Base-by-base conservation (phyloP, 1,140 invertebrate species). In the Ctenoplectra terminalis region DNA sequence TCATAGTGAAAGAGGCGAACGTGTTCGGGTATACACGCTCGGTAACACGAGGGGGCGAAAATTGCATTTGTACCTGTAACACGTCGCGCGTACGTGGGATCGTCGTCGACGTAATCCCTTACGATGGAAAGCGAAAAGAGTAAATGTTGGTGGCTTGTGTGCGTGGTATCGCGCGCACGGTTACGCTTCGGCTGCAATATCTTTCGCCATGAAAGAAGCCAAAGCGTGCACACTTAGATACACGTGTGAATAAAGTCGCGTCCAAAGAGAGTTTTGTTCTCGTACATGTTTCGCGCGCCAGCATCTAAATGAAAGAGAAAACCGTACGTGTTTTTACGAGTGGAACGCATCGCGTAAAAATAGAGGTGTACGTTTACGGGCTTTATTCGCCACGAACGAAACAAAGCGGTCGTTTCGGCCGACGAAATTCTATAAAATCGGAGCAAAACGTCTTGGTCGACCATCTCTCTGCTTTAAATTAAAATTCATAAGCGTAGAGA, bases 341-440 rank as follows among this genome's bases (percentile, higher is more conserved):
- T 29, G 52, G 40, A 46, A 61, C 40, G 29, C 48, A 23, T 2
- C 60, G 61, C 73, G 48, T 46, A 67, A 40, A 46, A 77, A 77
- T 67, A 67, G 61, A 67, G 46, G 13, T 20, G n/a, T 4, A 34
- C 74, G 46, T 43, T 63, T 37, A 63, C 43, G 15, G 29, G 9
- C 17, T 29, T 26, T 31, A 9, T 34, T 74, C 43, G 7, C 29
- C 43, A 23, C n/a, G 23, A 34, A 34, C 26, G 31, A 50, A 23
- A 63, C 72, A 6, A 20, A 31, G 23, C 56, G 43, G 20, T 20
- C 0, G 46, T 69, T 23, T 64, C 6, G 7, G 34, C 23, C 23
- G 48, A 50, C 48, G 48, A 11, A 17, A 50, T 50, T 50, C 20
- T 11, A 50, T 50, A 50, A 50, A 50, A 50, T 50, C 20, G 48